Base-by-base conservation (phyloP, 2,113 vertebrate species). In the Protomyctophum bolini region DNA sequence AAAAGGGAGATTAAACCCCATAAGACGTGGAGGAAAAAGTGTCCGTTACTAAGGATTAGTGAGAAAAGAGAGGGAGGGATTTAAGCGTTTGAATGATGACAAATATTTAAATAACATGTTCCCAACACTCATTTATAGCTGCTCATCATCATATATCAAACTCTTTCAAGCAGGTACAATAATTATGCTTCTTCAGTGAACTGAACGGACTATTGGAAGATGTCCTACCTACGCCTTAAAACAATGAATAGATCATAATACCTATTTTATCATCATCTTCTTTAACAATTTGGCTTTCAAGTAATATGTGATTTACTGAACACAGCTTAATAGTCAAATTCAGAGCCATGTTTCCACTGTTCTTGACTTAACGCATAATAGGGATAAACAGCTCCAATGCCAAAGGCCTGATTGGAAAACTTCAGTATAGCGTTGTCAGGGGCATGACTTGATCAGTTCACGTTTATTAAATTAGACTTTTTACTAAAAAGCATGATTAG, bases 21-120 rank as follows among this genome's bases (percentile, higher is more conserved):
- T 63, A 54, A 57, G 54, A 75, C 62, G 33, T 41, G 15, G 46
- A 70, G 60, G 61, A 69, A 9, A 58, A 67, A 68, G 66, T 70
- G 51, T 74, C n/a, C 59, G 68, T 79, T 73, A 67, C 46, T 70
- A 72, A 69, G 71, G 77, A 86, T 84, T 52, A 81, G 10, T 41
- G 58, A 47, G 28, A 60, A 58, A 63, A 46, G 71, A 33, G 50
- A 66, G 63, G 12, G 8, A 0, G 3, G 41, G 1, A 3, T 51
- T 14, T 68, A 28, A 66, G 70, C 54, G 60, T 57, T 76, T 33
- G 46, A 64, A 62, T 57, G 64, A 11, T 50, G 61, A 70, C 2
- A 0, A 58, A 80, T 51, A 63, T 11, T 54, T 60, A 52, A 45
- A 59, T 59, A 65, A 50, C 64, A 51, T 12, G 14, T 29, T 51